Evolutionary conservation across 2,797 vertebrate species (phyloP).

Genomic region (Lepidocolaptes lacrymiger): DNA sequence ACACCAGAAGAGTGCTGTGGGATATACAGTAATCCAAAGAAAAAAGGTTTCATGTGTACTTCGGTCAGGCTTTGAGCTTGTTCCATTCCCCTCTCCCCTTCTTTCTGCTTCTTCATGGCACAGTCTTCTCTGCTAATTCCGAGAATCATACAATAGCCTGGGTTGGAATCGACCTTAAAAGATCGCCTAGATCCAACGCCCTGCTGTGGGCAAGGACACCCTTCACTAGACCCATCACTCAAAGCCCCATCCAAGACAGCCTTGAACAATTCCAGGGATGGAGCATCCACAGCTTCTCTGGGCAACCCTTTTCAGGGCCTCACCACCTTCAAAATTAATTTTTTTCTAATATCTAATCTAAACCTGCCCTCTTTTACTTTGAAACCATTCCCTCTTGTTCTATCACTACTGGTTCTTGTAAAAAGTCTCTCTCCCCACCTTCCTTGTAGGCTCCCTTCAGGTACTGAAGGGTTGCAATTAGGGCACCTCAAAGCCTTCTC

Average conservation of each 20-base stretch:
- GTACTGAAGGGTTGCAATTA: neutral
- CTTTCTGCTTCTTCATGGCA: neutral
- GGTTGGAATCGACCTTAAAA: neutral
- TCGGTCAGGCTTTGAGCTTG: neutral
- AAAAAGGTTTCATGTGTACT: neutral
- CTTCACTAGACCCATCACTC: neutral
- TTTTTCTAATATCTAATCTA: neutral
- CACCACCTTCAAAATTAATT: neutral
- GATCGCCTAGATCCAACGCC: neutral
- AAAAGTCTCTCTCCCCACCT: neutral
- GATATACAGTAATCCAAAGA: neutral
- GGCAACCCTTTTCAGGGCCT: neutral
- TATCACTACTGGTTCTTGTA: neutral
- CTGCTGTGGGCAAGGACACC: neutral
- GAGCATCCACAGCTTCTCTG: neutral
- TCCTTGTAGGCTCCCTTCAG: neutral
- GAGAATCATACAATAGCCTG: neutral
- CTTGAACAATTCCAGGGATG: neutral
- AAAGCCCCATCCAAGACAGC: neutral
- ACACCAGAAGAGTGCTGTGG: neutral
- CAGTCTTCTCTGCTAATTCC: neutral
- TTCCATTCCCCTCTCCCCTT: neutral
- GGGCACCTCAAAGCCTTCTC: neutral
- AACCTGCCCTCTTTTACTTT: neutral
- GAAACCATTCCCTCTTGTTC: neutral